Conservation (phyloP, 2,888 invertebrate species). For the Drosophila ustulata region DNA sequence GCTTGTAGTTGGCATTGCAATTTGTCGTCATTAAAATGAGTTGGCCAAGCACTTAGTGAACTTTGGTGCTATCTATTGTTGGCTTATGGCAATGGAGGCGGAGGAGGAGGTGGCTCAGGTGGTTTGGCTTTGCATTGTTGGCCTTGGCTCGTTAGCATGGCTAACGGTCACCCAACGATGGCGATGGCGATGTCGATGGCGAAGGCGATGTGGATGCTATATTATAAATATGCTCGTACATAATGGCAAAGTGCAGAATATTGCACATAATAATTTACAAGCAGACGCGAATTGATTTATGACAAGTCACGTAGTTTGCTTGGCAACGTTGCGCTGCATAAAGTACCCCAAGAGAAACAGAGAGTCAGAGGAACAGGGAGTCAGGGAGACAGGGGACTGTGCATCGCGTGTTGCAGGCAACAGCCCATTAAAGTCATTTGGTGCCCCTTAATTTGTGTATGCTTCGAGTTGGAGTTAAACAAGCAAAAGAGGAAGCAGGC, state of each 20-base stretch:
- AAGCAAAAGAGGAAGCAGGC: not conserved
- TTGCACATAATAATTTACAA: conserved; percentile 57
- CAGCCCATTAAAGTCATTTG: conserved; percentile 36
- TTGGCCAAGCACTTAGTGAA: conserved; percentile 49
- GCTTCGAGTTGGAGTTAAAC: conserved; percentile 1
- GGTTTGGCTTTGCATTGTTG: conserved; percentile 11
- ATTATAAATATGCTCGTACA: conserved; percentile 29
- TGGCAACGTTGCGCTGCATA: conserved; percentile 8
- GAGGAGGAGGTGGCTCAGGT: not conserved
- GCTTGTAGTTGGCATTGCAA: conserved; percentile 48
- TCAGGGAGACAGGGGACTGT: not conserved
- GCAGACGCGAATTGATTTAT: conserved; percentile 71
- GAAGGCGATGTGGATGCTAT: conserved; percentile 5
- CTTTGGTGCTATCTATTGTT: conserved; percentile 55
- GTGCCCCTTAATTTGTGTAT: conserved; percentile 37
- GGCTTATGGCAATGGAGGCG: conserved; percentile 44
- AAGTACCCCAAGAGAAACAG: not conserved
- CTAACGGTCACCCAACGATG: conserved; percentile 11
- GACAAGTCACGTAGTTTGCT: conserved; percentile 68
- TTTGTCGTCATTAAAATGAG: conserved; percentile 68
- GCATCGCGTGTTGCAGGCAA: too few species aligned
- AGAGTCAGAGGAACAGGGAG: too few species aligned
- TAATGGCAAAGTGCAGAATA: conserved; percentile 55
- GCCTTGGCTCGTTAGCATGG: conserved; percentile 43
- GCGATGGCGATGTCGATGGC: conserved; percentile 2